Base-by-base conservation (phyloP, 2,113 vertebrate species). In the Caranx ignobilis region DNA sequence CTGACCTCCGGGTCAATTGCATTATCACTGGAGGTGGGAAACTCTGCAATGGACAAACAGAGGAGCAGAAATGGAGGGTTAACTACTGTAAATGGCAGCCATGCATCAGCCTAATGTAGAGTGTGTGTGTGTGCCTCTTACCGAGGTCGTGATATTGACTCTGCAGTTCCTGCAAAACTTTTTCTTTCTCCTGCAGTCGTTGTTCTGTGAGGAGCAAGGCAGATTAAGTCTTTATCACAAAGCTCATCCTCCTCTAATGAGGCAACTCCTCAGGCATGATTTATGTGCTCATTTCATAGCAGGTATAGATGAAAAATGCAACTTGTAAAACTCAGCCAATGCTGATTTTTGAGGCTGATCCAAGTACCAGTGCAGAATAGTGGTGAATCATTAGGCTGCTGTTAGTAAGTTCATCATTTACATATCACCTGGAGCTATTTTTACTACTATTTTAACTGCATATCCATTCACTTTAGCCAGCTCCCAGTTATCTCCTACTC, bases 171-270 rank as follows among this genome's bases (percentile, higher is more conserved):
- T 93, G 87, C 47, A 96, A 56, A 41, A 90, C 60, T 43, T 78
- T 92, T 39, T 96, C 94, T 70, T 95, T 96, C 64, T 95, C 93
- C 13, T 91, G 82, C 34, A 96, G 87, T 48, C 92, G 87, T 75
- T 82, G 62, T 61, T 93, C 95, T 96, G 48, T 31, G 37, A 52
- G 55, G 19, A 63, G 4, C 10, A 64, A 65, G 79, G 0, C 19
- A 75, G 13, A 67, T 6, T 18, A 60, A 48, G 11, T 63, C 3
- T 41, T 41, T 41, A 41, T 41, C 8, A 48, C 47, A 54, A 19
- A 11, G 1, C 31, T 61, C 2, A 21, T 52, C 16, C 6, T 13
- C 7, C 21, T 12, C 2, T 15, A 9, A 19, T n/a, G 9, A 3
- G 9, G 32, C 56, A 34, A 31, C 34, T 59, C 16, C 56, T 34